Evolutionary conservation across 1,140 invertebrate genomes (phyloP), one percentile per base, ranked within the genome.

Genomic region (Zaprionus tsacasi): DNA sequence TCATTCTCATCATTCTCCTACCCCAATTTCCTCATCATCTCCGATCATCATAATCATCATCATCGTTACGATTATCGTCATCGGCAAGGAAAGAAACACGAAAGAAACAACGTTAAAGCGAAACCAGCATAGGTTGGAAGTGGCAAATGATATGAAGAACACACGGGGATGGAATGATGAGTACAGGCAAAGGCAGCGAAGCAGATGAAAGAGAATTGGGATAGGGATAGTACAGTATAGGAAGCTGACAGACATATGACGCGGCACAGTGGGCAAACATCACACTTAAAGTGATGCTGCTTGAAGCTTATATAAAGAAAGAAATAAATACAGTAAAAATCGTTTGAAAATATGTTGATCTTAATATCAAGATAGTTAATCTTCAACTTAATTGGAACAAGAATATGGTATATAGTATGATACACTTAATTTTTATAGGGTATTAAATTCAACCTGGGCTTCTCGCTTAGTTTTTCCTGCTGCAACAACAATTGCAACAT

Each of bases 131-230:
- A 40, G 50, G 38, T 35, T 35, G 59, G 55, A 70, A 45, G 52
- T 70, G 63, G 80, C 64, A 73, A 71, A 36, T 57, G 60, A 48
- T 48, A 63, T 67, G 76, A 63, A 21, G 21, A 21, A 21, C 21
- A 33, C 48, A 63, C 15, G 60, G 48, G 58, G 58, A 67, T 64
- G 71, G 60, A 60, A 35, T 45, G 36, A 69, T 71, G 78, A 58
- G 27, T 30, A 6, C 27, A 3, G 6, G 27, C 27, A 30, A 30
- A 30, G 21, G 21, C 21, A 21, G 21, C 36, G 45, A 40, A 67
- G 66, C 30, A 52, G 56, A 69, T 38, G 57, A 15, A 58, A 27
- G 72, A 70, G 63, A 52, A 30, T 30, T 33, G 63, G 66, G 57
- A 33, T 38, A 48, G 45, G 35, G 17, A 68, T 59, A 35, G 54